These are phyloP conservation scores for Caenorhabditis parvicauda DNA, from an alignment of 2,888 invertebrate species.

Conservation along the genomic window DNA sequence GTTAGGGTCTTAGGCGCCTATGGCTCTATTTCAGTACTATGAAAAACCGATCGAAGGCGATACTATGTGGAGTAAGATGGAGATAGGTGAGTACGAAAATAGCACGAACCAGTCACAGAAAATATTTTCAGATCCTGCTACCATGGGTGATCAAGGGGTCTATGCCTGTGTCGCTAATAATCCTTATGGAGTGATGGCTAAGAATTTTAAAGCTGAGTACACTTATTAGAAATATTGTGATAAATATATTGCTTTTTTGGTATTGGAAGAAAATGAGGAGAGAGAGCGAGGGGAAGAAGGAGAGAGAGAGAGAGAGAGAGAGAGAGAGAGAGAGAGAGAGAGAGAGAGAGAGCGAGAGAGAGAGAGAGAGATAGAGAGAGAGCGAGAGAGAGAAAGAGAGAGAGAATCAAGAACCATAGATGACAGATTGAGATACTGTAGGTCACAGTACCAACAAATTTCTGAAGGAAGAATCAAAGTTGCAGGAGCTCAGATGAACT, in stretches of 20 bases:
- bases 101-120: neutral
- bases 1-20: no score
- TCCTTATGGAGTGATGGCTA: conserved; percentile 60
- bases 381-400: no score
- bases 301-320: conserved; percentile 6
- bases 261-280: conserved; percentile 1
- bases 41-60: conserved; percentile 55
- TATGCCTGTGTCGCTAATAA: conserved; percentile 61
- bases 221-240: conserved; percentile 50
- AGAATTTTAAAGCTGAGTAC: conserved; percentile 62
- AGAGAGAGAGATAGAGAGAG: no score
- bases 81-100: conserved; percentile 40
- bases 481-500: no score
- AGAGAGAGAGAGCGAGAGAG: no score
- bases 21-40: conserved; percentile 53
- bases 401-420: no score
- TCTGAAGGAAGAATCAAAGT: no score
- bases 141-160: conserved; percentile 62
- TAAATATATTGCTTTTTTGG: neutral
- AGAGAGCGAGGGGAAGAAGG: no score
- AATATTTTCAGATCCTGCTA: conserved; percentile 52
- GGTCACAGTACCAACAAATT: no score
- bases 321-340: no score
- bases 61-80: conserved; percentile 60
- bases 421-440: no score